Evolutionary conservation across 2,797 vertebrate genomes (phyloP), one percentile per base, ranked within the genome.

Genomic region (Acanthopagrus latus): DNA sequence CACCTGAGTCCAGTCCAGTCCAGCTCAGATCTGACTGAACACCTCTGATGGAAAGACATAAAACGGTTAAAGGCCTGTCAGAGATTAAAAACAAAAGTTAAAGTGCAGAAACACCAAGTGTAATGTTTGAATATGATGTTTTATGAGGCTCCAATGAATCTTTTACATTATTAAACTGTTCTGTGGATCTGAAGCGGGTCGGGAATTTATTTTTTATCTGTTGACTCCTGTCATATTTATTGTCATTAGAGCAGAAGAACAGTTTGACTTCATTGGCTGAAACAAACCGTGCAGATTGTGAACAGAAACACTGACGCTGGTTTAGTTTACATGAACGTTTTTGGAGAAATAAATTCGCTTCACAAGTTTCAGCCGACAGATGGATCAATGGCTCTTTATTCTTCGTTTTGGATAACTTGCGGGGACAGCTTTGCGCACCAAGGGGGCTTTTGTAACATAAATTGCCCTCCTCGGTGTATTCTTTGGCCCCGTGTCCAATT

Each of bases 401-500:
- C 60, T 25, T 60, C 4, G 1, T 54, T 33, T 11, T 51, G 38
- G 17, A 38, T 20, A 60, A 25, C n/a, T 65, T 12, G 51, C 17
- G 50, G 52, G 12, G 55, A 63, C 81, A 67, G 51, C 0, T 27
- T 64, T 29, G 18, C 12, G 27, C 27, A 69, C 3, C 68, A 70
- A 65, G 27, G 55, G 46, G 68, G 38, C 52, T 83, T 81, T 83
- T 74, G 73, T 64, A 38, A 48, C 47, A 58, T 43, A 71, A 67
- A 52, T 80, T 55, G 51, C 62, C 67, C 59, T n/a, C 73, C 46
- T 64, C 48, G 7, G 0, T 80, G 84, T 88, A 62, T 81, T 84
- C 76, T 71, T 92, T 93, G 91, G 90, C 86, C 70, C 71, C 55
- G 81, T 82, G 83, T 93, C 83, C 83, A 74, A 71, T 85, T 88